phyloP scores from a whole-genome alignment of 2,888 invertebrate species.

The Ptychoptera albimana region DNA sequence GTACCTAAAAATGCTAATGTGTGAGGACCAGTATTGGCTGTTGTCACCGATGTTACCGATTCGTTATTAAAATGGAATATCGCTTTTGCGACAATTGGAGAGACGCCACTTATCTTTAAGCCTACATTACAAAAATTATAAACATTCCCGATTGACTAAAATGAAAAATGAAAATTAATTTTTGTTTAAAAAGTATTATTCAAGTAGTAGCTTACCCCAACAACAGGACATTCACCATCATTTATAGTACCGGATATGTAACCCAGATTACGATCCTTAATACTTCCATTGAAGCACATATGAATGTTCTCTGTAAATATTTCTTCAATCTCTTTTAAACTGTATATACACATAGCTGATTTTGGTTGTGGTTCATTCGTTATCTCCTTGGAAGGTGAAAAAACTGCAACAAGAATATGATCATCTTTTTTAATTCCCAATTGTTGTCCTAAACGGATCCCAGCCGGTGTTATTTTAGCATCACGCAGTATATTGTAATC shows the following conservation, averaged over 20 bases:
- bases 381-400: slow-evolving; percentile 80
- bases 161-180: slow-evolving; percentile 4
- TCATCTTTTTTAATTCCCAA: slow-evolving; percentile 66
- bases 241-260: slow-evolving; percentile 83
- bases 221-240: slow-evolving; percentile 79
- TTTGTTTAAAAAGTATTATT: neutral
- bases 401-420: slow-evolving; percentile 71
- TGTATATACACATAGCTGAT: slow-evolving; percentile 87
- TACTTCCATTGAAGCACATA: slow-evolving; percentile 91
- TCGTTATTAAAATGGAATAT: slow-evolving; percentile 63
- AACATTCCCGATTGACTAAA: slow-evolving; percentile 69
- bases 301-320: slow-evolving; percentile 95
- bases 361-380: slow-evolving; percentile 64
- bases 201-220: slow-evolving; percentile 55
- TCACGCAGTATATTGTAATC: slow-evolving; percentile 86
- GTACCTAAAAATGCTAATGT: slow-evolving; percentile 92
- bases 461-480: slow-evolving; percentile 75
- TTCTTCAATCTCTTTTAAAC: slow-evolving; percentile 75
- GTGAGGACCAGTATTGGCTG: slow-evolving; percentile 78
- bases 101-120: slow-evolving; percentile 77
- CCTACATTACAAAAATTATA: slow-evolving; percentile 85
- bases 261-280: slow-evolving; percentile 80
- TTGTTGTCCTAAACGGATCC: slow-evolving; percentile 65
- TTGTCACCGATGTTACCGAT: slow-evolving; percentile 68
- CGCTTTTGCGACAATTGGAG: slow-evolving; percentile 65